phyloP scores from a whole-genome alignment of 2,888 invertebrate genomes.

The Agonopterix heracliana region DNA sequence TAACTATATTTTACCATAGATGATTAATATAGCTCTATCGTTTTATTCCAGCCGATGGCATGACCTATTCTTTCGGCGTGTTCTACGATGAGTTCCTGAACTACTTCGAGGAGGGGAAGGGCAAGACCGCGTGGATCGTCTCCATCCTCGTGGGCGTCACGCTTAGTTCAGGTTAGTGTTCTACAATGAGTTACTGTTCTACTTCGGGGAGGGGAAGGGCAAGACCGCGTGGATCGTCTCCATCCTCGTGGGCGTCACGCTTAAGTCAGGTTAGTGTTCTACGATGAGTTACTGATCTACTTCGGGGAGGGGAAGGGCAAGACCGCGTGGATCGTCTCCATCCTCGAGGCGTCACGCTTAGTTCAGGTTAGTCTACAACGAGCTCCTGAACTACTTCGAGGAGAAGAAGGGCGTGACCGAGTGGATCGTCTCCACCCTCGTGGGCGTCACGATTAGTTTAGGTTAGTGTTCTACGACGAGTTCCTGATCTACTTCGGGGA shows the following conservation, averaged over 20 bases:
- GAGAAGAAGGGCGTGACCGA: too few species aligned
- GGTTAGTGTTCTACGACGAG: slow-evolving; percentile 94
- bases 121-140: slow-evolving; percentile 93
- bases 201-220: slow-evolving; percentile 88
- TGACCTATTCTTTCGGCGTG: slow-evolving; percentile 98
- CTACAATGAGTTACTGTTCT: slow-evolving; percentile 88
- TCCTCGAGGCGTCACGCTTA: too few species aligned
- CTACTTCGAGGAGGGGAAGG: slow-evolving; percentile 88
- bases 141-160: slow-evolving; percentile 97
- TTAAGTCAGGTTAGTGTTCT: slow-evolving; percentile 94
- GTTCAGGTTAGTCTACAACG: slow-evolving; percentile 79
- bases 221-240: slow-evolving; percentile 96
- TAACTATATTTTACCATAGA: too few species aligned
- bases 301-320: too few species aligned
- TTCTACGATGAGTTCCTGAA: slow-evolving; percentile 91
- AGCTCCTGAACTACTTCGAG: slow-evolving; percentile 89
- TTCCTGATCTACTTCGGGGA: slow-evolving; percentile 90
- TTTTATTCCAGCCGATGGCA: slow-evolving; percentile 90
- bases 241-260: slow-evolving; percentile 94
- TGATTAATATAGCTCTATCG: slow-evolving; percentile 3
- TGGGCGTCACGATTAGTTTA: slow-evolving; percentile 95
- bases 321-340: too few species aligned
- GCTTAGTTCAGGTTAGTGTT: slow-evolving; percentile 74
- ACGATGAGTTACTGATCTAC: too few species aligned
- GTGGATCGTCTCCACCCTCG: slow-evolving; percentile 96